Evolutionary conservation across 2,113 vertebrate genomes (phyloP).

Genomic region (Colius striatus): DNA sequence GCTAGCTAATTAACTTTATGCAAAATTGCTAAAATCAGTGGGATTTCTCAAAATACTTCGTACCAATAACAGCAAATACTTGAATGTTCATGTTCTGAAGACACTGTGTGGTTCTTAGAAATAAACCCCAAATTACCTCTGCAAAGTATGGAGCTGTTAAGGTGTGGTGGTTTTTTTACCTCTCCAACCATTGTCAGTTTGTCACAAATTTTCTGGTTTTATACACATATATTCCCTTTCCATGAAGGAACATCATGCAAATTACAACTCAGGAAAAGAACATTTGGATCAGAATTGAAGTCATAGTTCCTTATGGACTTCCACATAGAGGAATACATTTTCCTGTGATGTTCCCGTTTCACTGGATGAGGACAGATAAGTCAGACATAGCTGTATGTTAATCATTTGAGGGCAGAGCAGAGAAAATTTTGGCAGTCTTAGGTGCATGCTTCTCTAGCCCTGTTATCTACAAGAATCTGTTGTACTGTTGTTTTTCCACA

Average conservation of each 20-base stretch:
- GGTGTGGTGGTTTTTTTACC: not conserved
- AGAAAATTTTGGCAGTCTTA: not conserved
- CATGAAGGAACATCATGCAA: fast-evolving
- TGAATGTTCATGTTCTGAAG: not conserved
- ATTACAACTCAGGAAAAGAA: not conserved
- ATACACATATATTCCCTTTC: not conserved
- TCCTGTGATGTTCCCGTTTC: not conserved
- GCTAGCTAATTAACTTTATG: not conserved
- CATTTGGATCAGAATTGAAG: not conserved
- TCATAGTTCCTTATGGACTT: not conserved
- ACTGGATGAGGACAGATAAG: not conserved
- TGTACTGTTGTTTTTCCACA: not conserved
- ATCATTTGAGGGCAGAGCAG: not conserved
- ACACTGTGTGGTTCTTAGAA: not conserved
- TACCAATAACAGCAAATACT: not conserved
- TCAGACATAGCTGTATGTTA: not conserved
- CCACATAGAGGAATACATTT: not conserved
- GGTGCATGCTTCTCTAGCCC: not conserved
- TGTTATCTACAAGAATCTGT: not conserved
- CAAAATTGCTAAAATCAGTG: not conserved
- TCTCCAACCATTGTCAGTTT: not conserved
- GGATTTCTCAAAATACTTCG: not conserved
- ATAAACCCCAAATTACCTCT: not conserved
- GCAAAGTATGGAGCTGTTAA: not conserved
- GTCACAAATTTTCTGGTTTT: not conserved